These are phyloP conservation scores for Ambastaia sidthimunki DNA, from an alignment of 2,797 vertebrate genomes.

Conservation along the genomic window DNA sequence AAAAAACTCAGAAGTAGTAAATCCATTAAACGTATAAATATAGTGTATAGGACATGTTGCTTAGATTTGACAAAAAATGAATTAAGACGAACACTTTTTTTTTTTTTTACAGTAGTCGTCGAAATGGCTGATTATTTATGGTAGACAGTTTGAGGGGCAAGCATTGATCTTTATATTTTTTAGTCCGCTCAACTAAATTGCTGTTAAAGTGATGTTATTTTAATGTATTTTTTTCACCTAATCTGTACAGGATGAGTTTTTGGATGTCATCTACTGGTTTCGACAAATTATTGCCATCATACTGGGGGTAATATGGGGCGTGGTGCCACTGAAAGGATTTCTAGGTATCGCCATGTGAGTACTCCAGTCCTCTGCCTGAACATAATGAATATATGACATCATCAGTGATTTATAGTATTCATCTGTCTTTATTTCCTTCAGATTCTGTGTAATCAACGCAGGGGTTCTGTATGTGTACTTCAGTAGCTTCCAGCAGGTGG, in stretches of 20 bases:
- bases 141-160: too few species aligned
- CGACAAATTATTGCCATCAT: conserved; percentile 97
- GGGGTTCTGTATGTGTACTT: conserved; percentile 98
- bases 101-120: too few species aligned
- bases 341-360: conserved; percentile 98
- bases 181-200: too few species aligned
- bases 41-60: too few species aligned
- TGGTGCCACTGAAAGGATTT: conserved; percentile 95
- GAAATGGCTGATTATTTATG: too few species aligned
- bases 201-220: not conserved
- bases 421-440: conserved; percentile 59
- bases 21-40: too few species aligned
- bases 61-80: too few species aligned
- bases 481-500: conserved; percentile 97
- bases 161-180: too few species aligned
- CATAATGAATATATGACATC: too few species aligned
- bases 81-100: too few species aligned
- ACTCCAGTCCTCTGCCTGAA: conserved; percentile 18
- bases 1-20: too few species aligned
- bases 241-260: conserved; percentile 91
- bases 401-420: not conserved
- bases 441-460: conserved; percentile 99
- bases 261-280: conserved; percentile 99
- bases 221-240: not conserved
- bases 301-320: conserved; percentile 95